Evolutionary conservation across 2,888 invertebrate genomes (phyloP), one percentile per base, ranked within the genome.

Genomic region (Cephonodes hylas): DNA sequence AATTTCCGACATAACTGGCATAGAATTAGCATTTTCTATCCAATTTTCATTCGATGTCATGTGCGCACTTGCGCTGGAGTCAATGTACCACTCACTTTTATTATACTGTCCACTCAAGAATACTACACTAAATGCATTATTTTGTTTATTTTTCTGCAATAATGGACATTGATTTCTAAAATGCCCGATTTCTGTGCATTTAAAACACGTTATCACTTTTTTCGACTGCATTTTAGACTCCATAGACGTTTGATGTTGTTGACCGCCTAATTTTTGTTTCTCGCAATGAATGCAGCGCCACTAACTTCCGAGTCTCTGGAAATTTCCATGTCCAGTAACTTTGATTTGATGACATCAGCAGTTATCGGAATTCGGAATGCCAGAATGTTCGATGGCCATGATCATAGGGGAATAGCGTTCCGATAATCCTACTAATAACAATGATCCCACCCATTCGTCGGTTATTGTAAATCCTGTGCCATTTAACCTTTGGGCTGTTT

Each of bases 361-460:
- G 53, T 61, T 7, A 62, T 42, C 42, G 2, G 42, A n/a, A 42
- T 42, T n/a, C 62, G 0, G 65, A 65, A 45, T 65, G 63, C 68
- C 70, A 71, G 69, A 10, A 70, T n/a, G n/a, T n/a, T n/a, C n/a
- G n/a, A n/a, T n/a, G n/a, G n/a, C n/a, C n/a, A n/a, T n/a, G n/a
- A n/a, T 67, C 69, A 69, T 66, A 0, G 69, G 69, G 7, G 42
- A 45, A 56, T 61, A 67, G 20, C 63, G 65, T 20, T 69, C 68
- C 23, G 69, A 59, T 5, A 69, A 58, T 15, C 70, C 70, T 3
- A 69, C 68, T 44, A 70, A 65, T 34, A 72, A 18, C 6, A 72
- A 53, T 18, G 62, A 69, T 3, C 68, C 71, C 13, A 68, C 64
- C 66, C 69, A 70, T 8, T 70, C 61, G 3, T 72, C 69, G 2